Evolutionary conservation across 2,113 vertebrate species (phyloP).

Genomic region (Urocitellus parryii): DNA sequence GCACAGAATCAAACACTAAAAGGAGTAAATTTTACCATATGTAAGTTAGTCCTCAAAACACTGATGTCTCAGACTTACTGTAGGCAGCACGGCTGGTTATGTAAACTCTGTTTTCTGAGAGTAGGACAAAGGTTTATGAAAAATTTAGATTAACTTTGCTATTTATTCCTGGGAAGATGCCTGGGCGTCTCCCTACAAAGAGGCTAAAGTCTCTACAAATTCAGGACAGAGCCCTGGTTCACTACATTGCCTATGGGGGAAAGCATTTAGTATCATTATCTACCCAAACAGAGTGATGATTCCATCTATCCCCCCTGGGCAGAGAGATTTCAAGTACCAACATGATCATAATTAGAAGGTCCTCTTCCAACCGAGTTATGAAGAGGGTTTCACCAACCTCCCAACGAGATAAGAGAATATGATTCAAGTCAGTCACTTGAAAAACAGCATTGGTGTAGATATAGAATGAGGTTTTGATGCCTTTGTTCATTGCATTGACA

Average conservation of each 20-base stretch:
- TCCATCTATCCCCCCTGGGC: constrained; percentile 43
- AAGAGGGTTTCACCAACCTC: constrained; percentile 10
- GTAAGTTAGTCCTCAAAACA: not conserved
- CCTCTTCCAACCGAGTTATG: not conserved
- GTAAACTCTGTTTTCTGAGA: not conserved
- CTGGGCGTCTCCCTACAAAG: not conserved
- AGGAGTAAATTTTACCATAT: not conserved
- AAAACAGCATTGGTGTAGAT: not conserved
- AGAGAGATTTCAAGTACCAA: constrained; percentile 49
- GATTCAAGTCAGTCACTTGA: constrained; percentile 56
- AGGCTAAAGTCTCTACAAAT: not conserved
- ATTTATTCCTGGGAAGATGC: not conserved
- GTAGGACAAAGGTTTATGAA: not conserved
- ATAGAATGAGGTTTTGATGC: not conserved
- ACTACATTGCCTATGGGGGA: not conserved
- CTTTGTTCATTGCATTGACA: not conserved
- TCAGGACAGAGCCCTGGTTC: not conserved
- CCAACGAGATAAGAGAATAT: constrained; percentile 40
- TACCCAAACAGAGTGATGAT: constrained; percentile 37
- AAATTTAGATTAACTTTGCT: not conserved
- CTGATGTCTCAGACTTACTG: not conserved
- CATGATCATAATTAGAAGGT: constrained; percentile 66
- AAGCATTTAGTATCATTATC: constrained; percentile 22
- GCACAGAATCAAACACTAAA: not conserved
- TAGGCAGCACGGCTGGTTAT: too few relatives aligned